Evolutionary conservation across 2,888 invertebrate genomes (phyloP).

Genomic region (Orchesellides sinensis): DNA sequence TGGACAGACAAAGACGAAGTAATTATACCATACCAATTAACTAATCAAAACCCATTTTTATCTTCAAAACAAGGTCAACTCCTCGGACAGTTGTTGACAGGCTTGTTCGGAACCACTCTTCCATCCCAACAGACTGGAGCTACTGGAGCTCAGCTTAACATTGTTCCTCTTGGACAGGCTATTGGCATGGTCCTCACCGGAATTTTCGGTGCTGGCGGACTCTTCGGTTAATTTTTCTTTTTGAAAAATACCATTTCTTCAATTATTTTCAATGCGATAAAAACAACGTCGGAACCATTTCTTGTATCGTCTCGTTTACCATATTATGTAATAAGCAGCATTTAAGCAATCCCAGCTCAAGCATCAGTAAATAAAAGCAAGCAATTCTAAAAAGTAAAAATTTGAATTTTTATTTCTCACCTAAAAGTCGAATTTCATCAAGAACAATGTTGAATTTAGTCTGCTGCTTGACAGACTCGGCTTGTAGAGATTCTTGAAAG

Average conservation of each 20-base stretch:
- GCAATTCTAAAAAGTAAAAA: neutral
- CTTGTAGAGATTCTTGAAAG: constrained; percentile 61
- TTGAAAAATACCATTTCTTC: too few relatives aligned
- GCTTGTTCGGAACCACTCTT: neutral
- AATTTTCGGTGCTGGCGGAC: neutral
- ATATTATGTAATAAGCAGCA: neutral
- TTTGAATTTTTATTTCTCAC: constrained; percentile 20
- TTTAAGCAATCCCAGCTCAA: constrained; percentile 7
- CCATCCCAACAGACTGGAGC: constrained; percentile 13
- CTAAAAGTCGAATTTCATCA: constrained; percentile 61
- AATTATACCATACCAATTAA: neutral
- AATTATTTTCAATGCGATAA: constrained; percentile 3
- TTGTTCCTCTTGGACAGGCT: constrained; percentile 34
- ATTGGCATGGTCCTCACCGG: constrained; percentile 8
- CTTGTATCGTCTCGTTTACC: neutral
- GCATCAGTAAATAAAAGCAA: neutral
- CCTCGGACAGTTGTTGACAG: constrained; percentile 2
- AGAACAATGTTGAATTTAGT: constrained; percentile 67
- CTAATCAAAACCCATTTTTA: neutral
- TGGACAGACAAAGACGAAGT: too few relatives aligned
- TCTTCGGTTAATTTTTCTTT: neutral
- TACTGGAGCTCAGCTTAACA: constrained; percentile 21
- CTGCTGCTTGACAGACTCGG: constrained; percentile 67
- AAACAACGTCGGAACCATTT: neutral
- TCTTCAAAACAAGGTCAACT: constrained; percentile 22